Percentiles rank a stretch among this genome's conserved stretches.
Conservation (phyloP, 2,797 vertebrate species). For the Amazonetta brasiliensis region DNA sequence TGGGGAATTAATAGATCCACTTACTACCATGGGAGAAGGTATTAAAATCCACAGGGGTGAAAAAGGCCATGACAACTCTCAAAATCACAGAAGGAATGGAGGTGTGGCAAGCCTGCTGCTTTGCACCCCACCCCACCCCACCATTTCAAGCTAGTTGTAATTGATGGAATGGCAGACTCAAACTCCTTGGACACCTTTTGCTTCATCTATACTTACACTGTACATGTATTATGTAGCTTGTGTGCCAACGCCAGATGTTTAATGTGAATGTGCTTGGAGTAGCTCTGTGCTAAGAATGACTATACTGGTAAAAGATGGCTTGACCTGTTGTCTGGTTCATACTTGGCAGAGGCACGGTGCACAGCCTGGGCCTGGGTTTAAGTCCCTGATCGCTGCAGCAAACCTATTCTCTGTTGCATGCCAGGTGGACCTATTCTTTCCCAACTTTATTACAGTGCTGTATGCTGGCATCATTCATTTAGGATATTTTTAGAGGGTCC, state of each 20-base stretch:
- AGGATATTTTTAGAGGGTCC: neutral
- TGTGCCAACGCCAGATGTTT: neutral
- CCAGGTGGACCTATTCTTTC: neutral
- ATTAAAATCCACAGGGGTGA: neutral
- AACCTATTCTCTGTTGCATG: neutral
- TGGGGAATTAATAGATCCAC: slow-evolving; percentile 29
- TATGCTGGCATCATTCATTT: neutral
- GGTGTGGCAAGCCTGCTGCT: neutral
- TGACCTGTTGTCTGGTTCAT: neutral
- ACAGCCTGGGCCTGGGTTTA: neutral
- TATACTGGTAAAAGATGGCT: neutral
- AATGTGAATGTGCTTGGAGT: neutral
- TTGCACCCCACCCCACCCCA: too few relatives aligned
- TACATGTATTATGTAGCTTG: neutral
- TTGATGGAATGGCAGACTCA: neutral
- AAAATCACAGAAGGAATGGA: neutral
- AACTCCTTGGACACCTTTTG: neutral
- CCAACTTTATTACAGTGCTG: neutral
- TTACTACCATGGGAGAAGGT: neutral
- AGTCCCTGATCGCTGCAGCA: neutral
- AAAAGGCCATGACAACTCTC: neutral
- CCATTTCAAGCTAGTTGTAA: neutral
- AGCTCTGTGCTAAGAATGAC: neutral
- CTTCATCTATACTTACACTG: neutral
- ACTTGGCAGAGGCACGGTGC: neutral